Evolutionary conservation across 1,140 invertebrate species (phyloP).

Genomic region (Telenomus remus): DNA sequence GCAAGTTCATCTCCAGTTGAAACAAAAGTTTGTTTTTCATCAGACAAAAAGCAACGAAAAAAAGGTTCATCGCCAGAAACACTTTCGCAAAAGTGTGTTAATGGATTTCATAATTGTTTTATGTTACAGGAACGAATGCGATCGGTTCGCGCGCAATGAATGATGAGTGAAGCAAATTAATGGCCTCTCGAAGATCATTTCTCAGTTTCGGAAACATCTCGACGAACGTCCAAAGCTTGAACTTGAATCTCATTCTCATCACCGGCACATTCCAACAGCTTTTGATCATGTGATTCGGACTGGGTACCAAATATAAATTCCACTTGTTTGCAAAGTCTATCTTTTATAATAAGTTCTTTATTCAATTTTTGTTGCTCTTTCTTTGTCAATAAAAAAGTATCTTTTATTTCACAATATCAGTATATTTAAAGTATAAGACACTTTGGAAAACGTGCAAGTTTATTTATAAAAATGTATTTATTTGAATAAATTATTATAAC

Average conservation of each 20-base stretch:
- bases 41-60: background rate
- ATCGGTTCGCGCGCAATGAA: background rate
- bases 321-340: slow-evolving; percentile 4
- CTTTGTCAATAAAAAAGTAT: too few relatives aligned
- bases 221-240: background rate
- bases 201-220: background rate
- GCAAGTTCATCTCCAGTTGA: too few relatives aligned
- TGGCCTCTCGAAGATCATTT: background rate
- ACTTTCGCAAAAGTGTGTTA: background rate
- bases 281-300: background rate
- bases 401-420: too few relatives aligned
- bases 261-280: slow-evolving; percentile 1
- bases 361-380: too few relatives aligned
- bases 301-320: background rate
- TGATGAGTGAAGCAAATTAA: background rate
- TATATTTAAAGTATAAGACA: too few relatives aligned
- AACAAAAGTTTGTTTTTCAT: too few relatives aligned
- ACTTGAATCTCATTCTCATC: background rate
- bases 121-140: slow-evolving; percentile 1
- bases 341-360: background rate
- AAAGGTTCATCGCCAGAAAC: background rate
- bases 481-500: too few relatives aligned
- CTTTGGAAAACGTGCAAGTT: too few relatives aligned
- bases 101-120: background rate
- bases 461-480: too few relatives aligned